Evolutionary conservation across 1,140 invertebrate genomes (phyloP).

Genomic region (Achatina immaculata): DNA sequence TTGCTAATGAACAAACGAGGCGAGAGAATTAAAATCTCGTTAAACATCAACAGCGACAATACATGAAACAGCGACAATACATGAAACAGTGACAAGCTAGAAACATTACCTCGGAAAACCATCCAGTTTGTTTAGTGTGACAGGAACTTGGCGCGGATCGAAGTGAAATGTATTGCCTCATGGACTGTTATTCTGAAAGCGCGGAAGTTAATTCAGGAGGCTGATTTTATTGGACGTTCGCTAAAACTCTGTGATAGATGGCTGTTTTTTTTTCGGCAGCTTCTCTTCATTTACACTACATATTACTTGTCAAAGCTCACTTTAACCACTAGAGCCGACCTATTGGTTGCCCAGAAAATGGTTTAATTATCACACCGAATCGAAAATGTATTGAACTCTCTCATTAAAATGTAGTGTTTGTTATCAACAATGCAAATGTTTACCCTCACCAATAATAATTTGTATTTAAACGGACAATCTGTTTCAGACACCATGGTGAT

Average conservation of each 20-base stretch:
- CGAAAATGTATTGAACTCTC: too few species aligned
- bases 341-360: too few species aligned
- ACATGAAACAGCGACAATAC: not conserved
- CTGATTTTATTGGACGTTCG: not conserved
- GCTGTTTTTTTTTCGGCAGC: not conserved
- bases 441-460: too few species aligned
- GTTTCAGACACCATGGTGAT: too few species aligned
- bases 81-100: not conserved
- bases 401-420: too few species aligned
- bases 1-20: slow-evolving; percentile 75
- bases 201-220: not conserved
- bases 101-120: not conserved
- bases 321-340: too few species aligned
- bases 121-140: not conserved
- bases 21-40: not conserved
- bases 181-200: not conserved
- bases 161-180: not conserved
- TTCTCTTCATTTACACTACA: not conserved
- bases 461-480: too few species aligned
- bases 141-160: not conserved
- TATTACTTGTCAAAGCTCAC: too few species aligned
- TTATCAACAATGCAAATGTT: too few species aligned
- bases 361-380: too few species aligned
- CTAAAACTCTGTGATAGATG: not conserved
- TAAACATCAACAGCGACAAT: not conserved